These are phyloP conservation scores for Pterophyllum scalare DNA, from an alignment of 2,113 vertebrate genomes.

Conservation along the genomic window DNA sequence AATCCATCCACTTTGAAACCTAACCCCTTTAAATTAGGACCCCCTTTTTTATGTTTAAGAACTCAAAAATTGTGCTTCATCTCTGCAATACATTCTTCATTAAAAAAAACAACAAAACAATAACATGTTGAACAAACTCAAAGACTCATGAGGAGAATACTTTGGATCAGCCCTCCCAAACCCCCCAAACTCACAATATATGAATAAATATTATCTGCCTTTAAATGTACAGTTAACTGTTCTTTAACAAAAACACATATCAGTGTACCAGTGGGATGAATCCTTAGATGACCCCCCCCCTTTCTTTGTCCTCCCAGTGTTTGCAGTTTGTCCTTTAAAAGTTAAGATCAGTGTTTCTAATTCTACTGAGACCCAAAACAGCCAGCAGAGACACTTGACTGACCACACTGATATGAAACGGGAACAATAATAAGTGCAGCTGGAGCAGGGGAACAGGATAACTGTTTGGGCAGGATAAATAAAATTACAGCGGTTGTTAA, in stretches of 20 bases:
- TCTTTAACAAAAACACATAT: conserved; percentile 56
- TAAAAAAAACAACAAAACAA: conserved; percentile 12
- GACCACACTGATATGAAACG: conserved; percentile 39
- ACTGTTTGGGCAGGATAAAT: conserved; percentile 12
- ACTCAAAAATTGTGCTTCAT: conserved; percentile 79
- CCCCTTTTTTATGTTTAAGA: conserved; percentile 54
- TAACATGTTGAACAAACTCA: conserved; percentile 45
- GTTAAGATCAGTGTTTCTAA: conserved; percentile 17
- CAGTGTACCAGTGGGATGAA: conserved; percentile 65
- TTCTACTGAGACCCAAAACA: conserved; percentile 31
- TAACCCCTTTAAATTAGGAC: conserved; percentile 7
- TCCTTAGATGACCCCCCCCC: conserved; percentile 27
- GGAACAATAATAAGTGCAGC: conserved; percentile 20
- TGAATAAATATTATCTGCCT: conserved; percentile 78
- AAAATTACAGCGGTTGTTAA: background rate
- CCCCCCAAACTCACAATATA: conserved; percentile 61
- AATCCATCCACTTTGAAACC: conserved; percentile 32
- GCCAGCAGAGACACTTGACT: conserved; percentile 41
- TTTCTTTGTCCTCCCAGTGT: conserved; percentile 7
- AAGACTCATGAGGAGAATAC: conserved; percentile 66
- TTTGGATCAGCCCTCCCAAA: conserved; percentile 67
- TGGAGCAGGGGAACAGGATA: background rate
- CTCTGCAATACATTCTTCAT: conserved; percentile 79
- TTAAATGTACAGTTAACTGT: conserved; percentile 75
- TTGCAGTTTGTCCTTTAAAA: conserved; percentile 12